phyloP scores from a whole-genome alignment of 2,113 vertebrate genomes.

The Phoenicopterus ruber region DNA sequence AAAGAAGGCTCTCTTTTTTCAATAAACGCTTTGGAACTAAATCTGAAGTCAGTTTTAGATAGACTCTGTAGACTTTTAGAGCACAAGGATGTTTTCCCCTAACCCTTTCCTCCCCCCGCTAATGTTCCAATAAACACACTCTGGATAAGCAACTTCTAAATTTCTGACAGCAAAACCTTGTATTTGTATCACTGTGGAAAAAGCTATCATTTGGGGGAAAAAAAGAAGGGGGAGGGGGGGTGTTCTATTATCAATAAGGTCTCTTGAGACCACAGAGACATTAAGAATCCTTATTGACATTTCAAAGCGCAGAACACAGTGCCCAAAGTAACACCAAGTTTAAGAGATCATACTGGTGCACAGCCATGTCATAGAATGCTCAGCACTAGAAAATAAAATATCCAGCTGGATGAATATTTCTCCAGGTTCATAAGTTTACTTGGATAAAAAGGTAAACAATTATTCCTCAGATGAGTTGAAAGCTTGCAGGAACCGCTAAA shows the following conservation, averaged over 20 bases:
- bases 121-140: background rate
- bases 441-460: background rate
- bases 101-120: background rate
- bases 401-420: background rate
- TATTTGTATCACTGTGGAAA: background rate
- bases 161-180: background rate
- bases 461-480: background rate
- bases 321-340: background rate
- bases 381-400: background rate
- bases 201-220: background rate
- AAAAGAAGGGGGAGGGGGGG: fast-evolving
- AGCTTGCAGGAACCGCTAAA: background rate
- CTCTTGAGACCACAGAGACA: background rate
- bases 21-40: background rate
- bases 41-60: background rate
- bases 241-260: background rate
- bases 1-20: background rate
- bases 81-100: background rate
- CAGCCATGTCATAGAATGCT: background rate
- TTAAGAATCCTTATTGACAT: background rate
- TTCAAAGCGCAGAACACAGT: background rate
- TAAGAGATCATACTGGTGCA: background rate
- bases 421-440: background rate
- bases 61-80: background rate
- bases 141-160: background rate